phyloP scores from a whole-genome alignment of 2,113 vertebrate species.

The Bettongia penicillata region DNA sequence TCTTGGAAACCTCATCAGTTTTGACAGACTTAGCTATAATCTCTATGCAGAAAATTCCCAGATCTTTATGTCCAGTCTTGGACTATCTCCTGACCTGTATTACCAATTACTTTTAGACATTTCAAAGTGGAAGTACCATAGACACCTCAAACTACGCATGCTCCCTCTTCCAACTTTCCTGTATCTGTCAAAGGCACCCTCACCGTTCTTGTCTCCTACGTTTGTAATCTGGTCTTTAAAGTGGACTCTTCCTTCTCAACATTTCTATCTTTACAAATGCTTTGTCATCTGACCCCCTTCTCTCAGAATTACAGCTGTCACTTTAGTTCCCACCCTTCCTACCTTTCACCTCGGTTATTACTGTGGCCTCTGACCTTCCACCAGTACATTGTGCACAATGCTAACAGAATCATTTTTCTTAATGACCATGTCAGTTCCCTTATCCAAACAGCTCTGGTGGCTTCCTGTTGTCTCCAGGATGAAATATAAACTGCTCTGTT shows the following conservation, averaged over 20 bases:
- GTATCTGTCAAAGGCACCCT: neutral
- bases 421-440: neutral
- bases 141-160: neutral
- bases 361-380: neutral
- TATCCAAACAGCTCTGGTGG: neutral
- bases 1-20: neutral
- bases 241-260: neutral
- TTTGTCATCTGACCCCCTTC: neutral
- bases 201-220: neutral
- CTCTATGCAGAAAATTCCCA: neutral
- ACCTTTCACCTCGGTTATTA: neutral
- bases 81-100: neutral
- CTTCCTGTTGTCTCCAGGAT: neutral
- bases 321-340: neutral
- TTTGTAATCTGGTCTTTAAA: neutral
- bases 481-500: neutral
- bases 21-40: neutral
- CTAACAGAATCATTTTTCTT: neutral
- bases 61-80: neutral
- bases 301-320: neutral
- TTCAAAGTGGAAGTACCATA: neutral
- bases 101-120: neutral
- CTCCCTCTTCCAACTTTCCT: neutral
- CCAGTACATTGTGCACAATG: neutral
- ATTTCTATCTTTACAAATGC: neutral